Conservation (phyloP, 2,797 vertebrate species). For the Tamandua tetradactyla region DNA sequence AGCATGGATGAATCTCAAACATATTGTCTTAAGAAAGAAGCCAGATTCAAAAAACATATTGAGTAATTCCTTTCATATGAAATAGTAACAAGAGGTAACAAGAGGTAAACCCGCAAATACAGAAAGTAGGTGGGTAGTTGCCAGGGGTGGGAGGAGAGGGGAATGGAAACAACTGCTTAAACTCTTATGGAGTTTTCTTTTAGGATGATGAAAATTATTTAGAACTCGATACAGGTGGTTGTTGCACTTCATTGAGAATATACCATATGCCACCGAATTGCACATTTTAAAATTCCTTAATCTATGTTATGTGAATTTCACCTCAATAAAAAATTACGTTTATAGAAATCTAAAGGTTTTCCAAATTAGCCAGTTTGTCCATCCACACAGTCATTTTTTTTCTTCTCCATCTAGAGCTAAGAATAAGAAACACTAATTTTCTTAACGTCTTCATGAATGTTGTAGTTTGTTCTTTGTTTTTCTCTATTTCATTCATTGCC, state of each 20-base stretch:
- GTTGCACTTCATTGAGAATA: not conserved
- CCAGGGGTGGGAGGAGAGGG: rapidly evolving
- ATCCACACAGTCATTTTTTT: not conserved
- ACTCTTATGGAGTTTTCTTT: not conserved
- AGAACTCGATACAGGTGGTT: not conserved
- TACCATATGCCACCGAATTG: not conserved
- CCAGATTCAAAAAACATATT: not conserved
- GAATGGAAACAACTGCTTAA: not conserved
- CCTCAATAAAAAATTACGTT: not conserved
- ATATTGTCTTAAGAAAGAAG: not conserved
- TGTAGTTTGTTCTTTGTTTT: not conserved
- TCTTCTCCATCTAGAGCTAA: not conserved
- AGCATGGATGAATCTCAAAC: not conserved
- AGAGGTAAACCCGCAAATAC: not conserved
- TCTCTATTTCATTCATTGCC: not conserved
- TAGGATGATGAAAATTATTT: not conserved
- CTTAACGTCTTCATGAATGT: not conserved
- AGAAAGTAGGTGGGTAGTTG: not conserved
- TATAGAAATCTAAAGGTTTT: not conserved
- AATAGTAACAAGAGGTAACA: not conserved
- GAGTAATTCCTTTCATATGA: not conserved
- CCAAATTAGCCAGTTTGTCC: not conserved
- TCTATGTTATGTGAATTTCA: not conserved
- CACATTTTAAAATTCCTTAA: not conserved
- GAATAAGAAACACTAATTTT: not conserved